Conservation (phyloP, 2,797 vertebrate genomes). For the Molossus molossus region DNA sequence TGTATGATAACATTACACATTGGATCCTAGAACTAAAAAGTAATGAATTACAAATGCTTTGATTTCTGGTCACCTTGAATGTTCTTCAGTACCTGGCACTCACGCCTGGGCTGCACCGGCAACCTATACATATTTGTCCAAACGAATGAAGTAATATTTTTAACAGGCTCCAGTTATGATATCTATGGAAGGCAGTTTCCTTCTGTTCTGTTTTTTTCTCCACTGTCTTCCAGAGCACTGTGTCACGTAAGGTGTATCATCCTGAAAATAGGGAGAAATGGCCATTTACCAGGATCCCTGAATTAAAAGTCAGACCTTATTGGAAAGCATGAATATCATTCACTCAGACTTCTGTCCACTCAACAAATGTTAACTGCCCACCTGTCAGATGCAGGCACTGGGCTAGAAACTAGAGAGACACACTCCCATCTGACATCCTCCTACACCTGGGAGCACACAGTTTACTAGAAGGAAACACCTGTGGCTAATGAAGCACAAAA, state of each 20-base stretch:
- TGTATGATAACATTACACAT: background rate
- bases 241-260: background rate
- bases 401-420: constrained; percentile 56
- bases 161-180: background rate
- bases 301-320: constrained; percentile 19
- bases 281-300: background rate
- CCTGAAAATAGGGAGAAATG: background rate
- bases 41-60: background rate
- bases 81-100: background rate
- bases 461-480: background rate
- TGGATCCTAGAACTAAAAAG: constrained; percentile 40
- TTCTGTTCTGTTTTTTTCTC: constrained; percentile 11
- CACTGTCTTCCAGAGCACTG: background rate
- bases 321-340: constrained; percentile 21
- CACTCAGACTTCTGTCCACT: constrained; percentile 6
- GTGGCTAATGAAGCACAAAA: constrained; percentile 9
- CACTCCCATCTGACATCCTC: background rate
- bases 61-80: background rate
- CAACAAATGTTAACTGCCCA: background rate
- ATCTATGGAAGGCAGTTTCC: background rate
- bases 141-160: constrained; percentile 46
- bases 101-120: background rate
- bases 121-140: background rate
- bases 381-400: background rate
- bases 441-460: background rate